These are phyloP conservation scores for Orchesellides sinensis DNA, from an alignment of 2,888 invertebrate genomes.

Conservation along the genomic window DNA sequence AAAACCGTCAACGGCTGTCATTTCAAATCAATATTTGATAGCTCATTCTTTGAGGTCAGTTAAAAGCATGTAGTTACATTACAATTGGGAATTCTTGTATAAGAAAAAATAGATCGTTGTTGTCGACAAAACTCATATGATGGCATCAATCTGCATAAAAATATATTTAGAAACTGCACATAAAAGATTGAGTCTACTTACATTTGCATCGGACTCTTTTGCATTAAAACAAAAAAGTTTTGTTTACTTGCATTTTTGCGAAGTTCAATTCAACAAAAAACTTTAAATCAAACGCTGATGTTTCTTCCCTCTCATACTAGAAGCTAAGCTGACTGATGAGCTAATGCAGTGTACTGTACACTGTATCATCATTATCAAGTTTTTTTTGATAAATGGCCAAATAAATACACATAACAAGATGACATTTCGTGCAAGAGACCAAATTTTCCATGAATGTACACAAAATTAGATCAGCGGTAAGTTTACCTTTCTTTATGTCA, in stretches of 20 bases:
- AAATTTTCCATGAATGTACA: not conserved
- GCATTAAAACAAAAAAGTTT: not conserved
- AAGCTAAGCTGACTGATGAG: too few relatives aligned
- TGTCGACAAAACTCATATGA: too few relatives aligned
- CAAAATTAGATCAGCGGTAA: not conserved
- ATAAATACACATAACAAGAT: not conserved
- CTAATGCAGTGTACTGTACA: too few relatives aligned
- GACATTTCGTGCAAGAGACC: not conserved
- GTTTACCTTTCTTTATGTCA: not conserved
- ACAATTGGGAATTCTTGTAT: not conserved
- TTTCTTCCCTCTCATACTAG: too few relatives aligned
- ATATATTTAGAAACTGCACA: too few relatives aligned
- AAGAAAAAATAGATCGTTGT: not conserved
- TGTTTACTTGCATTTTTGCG: not conserved
- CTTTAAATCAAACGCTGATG: too few relatives aligned
- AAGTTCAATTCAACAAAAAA: too few relatives aligned
- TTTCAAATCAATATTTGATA: constrained; percentile 1
- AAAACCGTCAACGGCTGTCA: not conserved
- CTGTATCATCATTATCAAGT: not conserved
- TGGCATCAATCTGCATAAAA: too few relatives aligned
- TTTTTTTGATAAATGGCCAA: constrained; percentile 36
- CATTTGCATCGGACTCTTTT: constrained; percentile 8
- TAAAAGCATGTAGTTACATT: not conserved
- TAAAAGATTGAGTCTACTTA: not conserved
- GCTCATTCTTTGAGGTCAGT: too few relatives aligned